Evolutionary conservation across 2,113 vertebrate species (phyloP).

Genomic region (Neoarius graeffei): DNA sequence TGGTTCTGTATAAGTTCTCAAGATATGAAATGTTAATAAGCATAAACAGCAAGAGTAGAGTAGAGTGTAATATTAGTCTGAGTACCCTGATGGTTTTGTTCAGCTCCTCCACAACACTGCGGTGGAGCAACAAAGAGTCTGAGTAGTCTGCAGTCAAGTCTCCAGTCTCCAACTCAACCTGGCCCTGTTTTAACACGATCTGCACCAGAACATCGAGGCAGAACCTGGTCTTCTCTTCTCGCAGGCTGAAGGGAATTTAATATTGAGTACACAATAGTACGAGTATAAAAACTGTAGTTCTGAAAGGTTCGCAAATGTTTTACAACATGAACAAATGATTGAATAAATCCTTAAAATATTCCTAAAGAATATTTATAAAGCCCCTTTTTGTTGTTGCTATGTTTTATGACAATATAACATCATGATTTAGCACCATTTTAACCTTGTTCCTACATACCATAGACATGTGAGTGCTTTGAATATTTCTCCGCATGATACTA

Average conservation of each 20-base stretch:
- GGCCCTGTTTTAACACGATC: conserved; percentile 87
- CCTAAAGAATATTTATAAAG: not conserved
- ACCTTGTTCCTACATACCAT: not conserved
- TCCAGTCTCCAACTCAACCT: conserved; percentile 81
- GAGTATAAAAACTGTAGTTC: not conserved
- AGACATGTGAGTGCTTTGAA: not conserved
- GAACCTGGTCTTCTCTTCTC: conserved; percentile 78
- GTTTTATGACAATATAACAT: not conserved
- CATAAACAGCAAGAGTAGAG: not conserved
- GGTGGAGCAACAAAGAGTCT: conserved; percentile 80
- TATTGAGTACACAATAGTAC: not conserved
- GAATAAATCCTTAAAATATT: not conserved
- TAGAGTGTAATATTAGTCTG: not conserved
- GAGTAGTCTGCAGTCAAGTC: conserved; percentile 75
- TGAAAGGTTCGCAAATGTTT: not conserved
- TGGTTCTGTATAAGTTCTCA: not conserved
- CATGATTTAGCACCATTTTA: not conserved
- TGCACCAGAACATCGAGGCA: conserved; percentile 81
- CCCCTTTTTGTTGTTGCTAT: not conserved
- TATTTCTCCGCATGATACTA: not conserved
- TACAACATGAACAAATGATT: not conserved
- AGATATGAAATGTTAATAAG: not conserved
- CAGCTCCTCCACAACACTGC: conserved; percentile 81
- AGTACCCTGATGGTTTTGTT: conserved; percentile 83
- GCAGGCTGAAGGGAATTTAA: conserved; percentile 72